A percentile compares a stretch with the other conserved stretches of the same genome.
Evolutionary conservation across 2,797 vertebrate genomes (phyloP).

Genomic region (Periparus ater): DNA sequence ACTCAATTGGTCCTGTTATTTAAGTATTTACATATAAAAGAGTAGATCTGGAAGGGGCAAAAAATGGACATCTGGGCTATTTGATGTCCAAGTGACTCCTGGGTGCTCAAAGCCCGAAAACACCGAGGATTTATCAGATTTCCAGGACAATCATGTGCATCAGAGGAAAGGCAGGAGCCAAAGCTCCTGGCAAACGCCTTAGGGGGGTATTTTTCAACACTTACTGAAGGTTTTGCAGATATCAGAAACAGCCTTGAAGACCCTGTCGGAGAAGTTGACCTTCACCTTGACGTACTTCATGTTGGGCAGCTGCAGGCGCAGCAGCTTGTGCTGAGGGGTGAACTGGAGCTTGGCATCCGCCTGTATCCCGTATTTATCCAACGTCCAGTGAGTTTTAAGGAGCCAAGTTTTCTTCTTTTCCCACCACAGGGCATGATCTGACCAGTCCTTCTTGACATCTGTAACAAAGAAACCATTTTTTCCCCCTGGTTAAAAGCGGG

Average conservation of each 20-base stretch:
- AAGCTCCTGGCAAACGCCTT: fast-evolving
- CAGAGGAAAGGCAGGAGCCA: background rate
- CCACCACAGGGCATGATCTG: constrained; percentile 98
- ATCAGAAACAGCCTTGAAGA: constrained; percentile 98
- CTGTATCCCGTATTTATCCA: constrained; percentile 98
- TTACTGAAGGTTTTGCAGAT: constrained; percentile 99
- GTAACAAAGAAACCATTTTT: background rate
- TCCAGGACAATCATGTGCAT: background rate
- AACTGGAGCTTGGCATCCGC: constrained; percentile 97
- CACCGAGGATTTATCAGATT: background rate
- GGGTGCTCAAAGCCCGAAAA: background rate
- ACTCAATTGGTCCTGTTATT: fast-evolving
- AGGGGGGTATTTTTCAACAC: background rate
- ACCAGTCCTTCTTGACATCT: constrained; percentile 99
- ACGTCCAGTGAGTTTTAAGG: constrained; percentile 97
- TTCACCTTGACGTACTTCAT: constrained; percentile 99
- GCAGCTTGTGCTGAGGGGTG: constrained; percentile 97
- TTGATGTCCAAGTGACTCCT: background rate
- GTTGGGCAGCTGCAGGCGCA: constrained; percentile 97
- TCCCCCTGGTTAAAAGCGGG: background rate
- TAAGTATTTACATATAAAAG: background rate
- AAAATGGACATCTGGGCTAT: background rate
- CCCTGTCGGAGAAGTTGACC: constrained; percentile 98
- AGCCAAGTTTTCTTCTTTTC: constrained; percentile 99
- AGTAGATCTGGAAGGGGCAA: background rate